These are phyloP conservation scores for Ectemnius continuus DNA, from an alignment of 2,888 invertebrate genomes.

Conservation along the genomic window DNA sequence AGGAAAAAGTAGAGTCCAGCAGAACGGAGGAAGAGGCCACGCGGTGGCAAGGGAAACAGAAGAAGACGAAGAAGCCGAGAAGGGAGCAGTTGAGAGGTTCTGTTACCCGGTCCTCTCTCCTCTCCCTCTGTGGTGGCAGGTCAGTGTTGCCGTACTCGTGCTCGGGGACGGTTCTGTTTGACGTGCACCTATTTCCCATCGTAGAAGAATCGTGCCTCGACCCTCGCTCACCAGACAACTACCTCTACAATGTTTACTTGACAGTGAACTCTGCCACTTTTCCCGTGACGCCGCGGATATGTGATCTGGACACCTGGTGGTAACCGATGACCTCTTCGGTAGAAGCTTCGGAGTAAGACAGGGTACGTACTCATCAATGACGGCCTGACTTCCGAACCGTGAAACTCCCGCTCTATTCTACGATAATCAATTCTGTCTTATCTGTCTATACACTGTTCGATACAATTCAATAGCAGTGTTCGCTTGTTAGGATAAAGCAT, in stretches of 20 bases:
- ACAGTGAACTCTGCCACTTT: too few species aligned
- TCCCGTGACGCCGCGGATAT: background rate
- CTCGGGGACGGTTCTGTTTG: constrained; percentile 53
- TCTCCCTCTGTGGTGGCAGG: constrained; percentile 69
- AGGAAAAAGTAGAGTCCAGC: background rate
- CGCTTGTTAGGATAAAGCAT: too few species aligned
- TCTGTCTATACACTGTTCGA: too few species aligned
- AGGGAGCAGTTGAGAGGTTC: constrained; percentile 58
- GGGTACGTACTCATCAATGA: background rate
- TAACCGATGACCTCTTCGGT: background rate
- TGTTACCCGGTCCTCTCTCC: constrained; percentile 63
- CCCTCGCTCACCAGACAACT: background rate
- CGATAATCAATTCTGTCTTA: too few species aligned
- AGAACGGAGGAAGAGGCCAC: constrained; percentile 1
- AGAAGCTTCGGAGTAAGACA: constrained; percentile 18
- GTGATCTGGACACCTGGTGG: background rate
- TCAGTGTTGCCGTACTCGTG: constrained; percentile 70
- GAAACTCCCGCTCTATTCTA: too few species aligned
- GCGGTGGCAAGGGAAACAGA: constrained; percentile 24
- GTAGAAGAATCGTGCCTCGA: constrained; percentile 15
- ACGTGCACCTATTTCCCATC: constrained; percentile 25
- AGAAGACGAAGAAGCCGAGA: constrained; percentile 40
- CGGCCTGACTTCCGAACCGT: background rate
- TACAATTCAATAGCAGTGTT: background rate
- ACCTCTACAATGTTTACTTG: too few species aligned